Percentiles rank a stretch among this genome's conserved stretches.
Evolutionary conservation across 2,113 vertebrate genomes (phyloP).

Genomic region (Chaetops frenatus): DNA sequence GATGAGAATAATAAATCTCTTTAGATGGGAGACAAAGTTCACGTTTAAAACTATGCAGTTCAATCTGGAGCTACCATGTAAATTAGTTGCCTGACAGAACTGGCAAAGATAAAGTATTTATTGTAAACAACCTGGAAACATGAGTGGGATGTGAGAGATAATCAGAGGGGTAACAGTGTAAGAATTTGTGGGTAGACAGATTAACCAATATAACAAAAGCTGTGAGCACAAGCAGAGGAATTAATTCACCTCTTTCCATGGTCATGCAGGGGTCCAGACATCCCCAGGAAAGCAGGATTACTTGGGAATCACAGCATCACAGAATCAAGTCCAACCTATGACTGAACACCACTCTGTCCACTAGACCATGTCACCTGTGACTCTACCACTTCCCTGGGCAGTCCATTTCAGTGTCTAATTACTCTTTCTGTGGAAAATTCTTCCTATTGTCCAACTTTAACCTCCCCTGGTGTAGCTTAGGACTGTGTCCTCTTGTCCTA

Average conservation of each 20-base stretch:
- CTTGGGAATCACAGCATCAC: not conserved
- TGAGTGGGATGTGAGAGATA: not conserved
- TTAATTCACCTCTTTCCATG: not conserved
- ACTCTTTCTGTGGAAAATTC: not conserved
- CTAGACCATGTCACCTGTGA: not conserved
- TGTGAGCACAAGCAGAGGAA: rapidly evolving
- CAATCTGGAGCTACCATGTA: not conserved
- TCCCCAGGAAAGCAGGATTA: not conserved
- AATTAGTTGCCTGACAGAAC: not conserved
- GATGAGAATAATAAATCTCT: not conserved
- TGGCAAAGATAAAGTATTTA: not conserved
- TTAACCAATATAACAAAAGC: not conserved
- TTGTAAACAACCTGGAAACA: not conserved
- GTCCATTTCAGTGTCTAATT: not conserved
- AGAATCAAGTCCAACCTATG: not conserved
- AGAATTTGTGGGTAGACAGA: not conserved
- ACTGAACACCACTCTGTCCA: no score
- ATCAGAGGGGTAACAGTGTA: not conserved
- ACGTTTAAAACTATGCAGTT: not conserved
- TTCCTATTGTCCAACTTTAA: not conserved
- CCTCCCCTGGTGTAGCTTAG: not conserved
- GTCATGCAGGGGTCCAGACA: not conserved
- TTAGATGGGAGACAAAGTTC: not conserved
- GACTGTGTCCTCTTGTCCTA: not conserved
- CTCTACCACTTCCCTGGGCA: not conserved